Conservation (phyloP, 2,888 invertebrate species). For the Tillus elongatus region DNA sequence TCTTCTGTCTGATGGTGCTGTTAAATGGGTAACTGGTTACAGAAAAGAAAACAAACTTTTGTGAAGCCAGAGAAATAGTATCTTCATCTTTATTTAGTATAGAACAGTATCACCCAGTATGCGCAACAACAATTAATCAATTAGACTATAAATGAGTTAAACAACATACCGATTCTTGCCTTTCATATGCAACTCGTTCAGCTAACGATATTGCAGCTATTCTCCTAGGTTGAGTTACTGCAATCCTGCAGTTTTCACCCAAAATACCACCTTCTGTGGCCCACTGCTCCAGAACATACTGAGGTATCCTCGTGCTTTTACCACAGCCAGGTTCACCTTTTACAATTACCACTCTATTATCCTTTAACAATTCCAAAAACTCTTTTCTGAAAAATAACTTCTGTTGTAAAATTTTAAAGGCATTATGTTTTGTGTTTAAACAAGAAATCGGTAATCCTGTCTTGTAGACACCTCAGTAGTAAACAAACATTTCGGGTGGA, state of each 20-base stretch:
- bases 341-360: slow-evolving; percentile 49
- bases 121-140: too few species aligned
- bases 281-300: slow-evolving; percentile 50
- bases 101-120: too few species aligned
- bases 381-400: slow-evolving; percentile 33
- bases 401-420: slow-evolving; percentile 4
- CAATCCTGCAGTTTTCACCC: slow-evolving; percentile 46
- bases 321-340: slow-evolving; percentile 68
- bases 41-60: too few species aligned
- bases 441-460: too few species aligned
- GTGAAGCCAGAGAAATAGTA: too few species aligned
- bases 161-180: slow-evolving; percentile 49
- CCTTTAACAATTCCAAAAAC: slow-evolving; percentile 46
- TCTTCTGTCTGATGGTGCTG: too few species aligned
- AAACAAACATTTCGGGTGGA: too few species aligned
- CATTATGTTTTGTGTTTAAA: background rate
- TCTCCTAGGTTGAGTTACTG: slow-evolving; percentile 59
- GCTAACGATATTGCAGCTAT: slow-evolving; percentile 62
- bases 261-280: slow-evolving; percentile 28
- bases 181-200: slow-evolving; percentile 53
- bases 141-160: background rate
- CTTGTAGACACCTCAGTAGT: too few species aligned
- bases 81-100: too few species aligned
- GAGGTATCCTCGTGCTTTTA: slow-evolving; percentile 63
- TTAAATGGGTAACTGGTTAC: too few species aligned